phyloP scores from a whole-genome alignment of 2,797 vertebrate species.

The Parambassis ranga region DNA sequence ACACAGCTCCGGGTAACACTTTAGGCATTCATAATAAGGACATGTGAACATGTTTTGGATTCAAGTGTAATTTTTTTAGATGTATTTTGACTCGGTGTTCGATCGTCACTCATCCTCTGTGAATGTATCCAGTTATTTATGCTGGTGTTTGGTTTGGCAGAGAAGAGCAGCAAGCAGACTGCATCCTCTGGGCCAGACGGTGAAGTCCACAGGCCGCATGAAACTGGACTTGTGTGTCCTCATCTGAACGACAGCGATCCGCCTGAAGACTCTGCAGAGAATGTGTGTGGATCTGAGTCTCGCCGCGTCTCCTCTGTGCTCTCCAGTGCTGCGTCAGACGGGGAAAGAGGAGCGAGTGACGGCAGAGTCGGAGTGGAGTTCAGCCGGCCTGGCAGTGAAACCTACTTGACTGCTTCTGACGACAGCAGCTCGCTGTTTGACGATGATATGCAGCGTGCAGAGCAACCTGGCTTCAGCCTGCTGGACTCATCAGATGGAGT shows the following conservation, averaged over 20 bases:
- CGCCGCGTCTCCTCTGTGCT: slow-evolving; percentile 76
- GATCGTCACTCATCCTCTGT: too few species aligned
- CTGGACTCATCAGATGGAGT: slow-evolving; percentile 37
- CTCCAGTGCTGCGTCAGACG: slow-evolving; percentile 83
- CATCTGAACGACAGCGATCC: slow-evolving; percentile 78
- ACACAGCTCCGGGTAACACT: neutral
- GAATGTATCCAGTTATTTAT: neutral
- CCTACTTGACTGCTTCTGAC: slow-evolving; percentile 90
- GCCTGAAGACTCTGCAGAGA: slow-evolving; percentile 41
- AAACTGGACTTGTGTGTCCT: slow-evolving; percentile 34
- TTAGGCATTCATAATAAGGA: too few species aligned
- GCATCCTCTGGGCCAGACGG: slow-evolving; percentile 55
- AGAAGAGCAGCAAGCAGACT: slow-evolving; percentile 74
- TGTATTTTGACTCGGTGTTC: too few species aligned
- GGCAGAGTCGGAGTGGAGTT: slow-evolving; percentile 70
- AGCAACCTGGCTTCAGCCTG: slow-evolving; percentile 71
- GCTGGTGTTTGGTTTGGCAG: slow-evolving; percentile 68
- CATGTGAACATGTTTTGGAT: too few species aligned
- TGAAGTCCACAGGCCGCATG: slow-evolving; percentile 65
- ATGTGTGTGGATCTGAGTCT: slow-evolving; percentile 60
- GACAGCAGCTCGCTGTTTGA: slow-evolving; percentile 94
- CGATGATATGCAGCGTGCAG: slow-evolving; percentile 85
- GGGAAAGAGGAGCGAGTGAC: slow-evolving; percentile 68
- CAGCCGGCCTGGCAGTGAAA: slow-evolving; percentile 85
- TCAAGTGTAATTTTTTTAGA: too few species aligned